Evolutionary conservation across 2,113 vertebrate species (phyloP).

Genomic region (Poeciliopsis retropinna): DNA sequence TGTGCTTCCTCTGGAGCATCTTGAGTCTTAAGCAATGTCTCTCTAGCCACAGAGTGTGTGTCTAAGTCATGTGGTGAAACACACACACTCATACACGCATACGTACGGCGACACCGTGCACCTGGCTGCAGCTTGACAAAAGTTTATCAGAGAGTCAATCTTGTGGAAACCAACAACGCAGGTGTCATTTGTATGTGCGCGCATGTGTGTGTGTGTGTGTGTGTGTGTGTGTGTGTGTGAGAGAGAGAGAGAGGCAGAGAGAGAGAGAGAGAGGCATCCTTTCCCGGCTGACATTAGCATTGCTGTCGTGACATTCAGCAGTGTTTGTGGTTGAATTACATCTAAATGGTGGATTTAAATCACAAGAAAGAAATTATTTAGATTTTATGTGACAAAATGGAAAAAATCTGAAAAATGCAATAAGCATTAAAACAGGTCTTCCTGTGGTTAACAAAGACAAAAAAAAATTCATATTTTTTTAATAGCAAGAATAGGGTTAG

Average conservation of each 20-base stretch:
- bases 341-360: conserved; percentile 8
- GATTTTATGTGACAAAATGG: not conserved
- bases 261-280: conserved; percentile 6
- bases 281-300: conserved; percentile 29
- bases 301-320: not conserved
- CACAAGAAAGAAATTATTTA: not conserved
- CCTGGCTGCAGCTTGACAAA: conserved; percentile 67
- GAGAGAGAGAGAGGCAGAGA: too few relatives aligned
- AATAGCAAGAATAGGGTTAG: too few relatives aligned
- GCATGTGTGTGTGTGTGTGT: not conserved
- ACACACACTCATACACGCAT: conserved; percentile 20
- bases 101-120: conserved; percentile 55
- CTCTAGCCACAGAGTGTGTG: conserved; percentile 49
- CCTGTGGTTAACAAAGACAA: not conserved
- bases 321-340: not conserved
- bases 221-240: conserved; percentile 5
- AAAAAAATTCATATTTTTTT: too few relatives aligned
- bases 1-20: conserved; percentile 43
- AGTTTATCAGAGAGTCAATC: conserved; percentile 62
- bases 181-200: conserved; percentile 60
- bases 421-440: not conserved
- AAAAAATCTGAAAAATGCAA: not conserved
- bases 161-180: conserved; percentile 68
- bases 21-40: conserved; percentile 45
- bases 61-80: conserved; percentile 62